Base-by-base conservation (phyloP, 2,888 invertebrate genomes). In the Stenodema calcarata region DNA sequence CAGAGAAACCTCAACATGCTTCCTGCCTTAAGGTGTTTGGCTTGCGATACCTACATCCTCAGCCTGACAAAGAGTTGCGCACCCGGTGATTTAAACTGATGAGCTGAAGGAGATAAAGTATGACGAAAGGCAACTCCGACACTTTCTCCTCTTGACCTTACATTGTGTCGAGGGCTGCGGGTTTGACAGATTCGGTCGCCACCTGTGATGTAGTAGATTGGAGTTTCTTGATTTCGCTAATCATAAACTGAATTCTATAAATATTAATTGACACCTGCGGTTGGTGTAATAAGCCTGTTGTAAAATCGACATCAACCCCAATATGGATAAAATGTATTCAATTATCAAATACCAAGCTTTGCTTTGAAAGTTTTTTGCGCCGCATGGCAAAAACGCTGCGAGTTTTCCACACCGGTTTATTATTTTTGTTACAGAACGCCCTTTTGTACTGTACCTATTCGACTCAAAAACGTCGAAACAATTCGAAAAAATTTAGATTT, bases 141-240 rank as follows among this genome's bases (percentile, higher is more conserved):
- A 70, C 82, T 82, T 82, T 82, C 82, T 82, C 82, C 82, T 69
- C 41, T 82, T 82, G 82, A 82, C 82, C 82, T 82, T 82, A 82
- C 70, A 82, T 82, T 82, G 82, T 82, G 44, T 28, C 80, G n/a
- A n/a, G 79, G 16, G n/a, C 54, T 30, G 30, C 16, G 27, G 80
- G 50, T 80, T 47, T 80, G 80, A 80, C 80, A 78, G 78, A 47
- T 80, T 23, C 18, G 23, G 3, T 18, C 18, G 62, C 62, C 62
- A 41, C 73, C 35, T 41, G 73, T 35, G 62, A 62, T 62, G 23
- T 62, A 23, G n/a, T 18, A 50, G 50, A 7, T 35, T 35, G 35
- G 35, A 35, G 35, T 35, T 35, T 35, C 50, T 50, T 50, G 50
- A 50, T 50, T 50, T n/a, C n/a, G 50, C 14, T n/a, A 6, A n/a